phyloP scores from a whole-genome alignment of 2,888 invertebrate species.

The Lasioglossum figueresi region DNA sequence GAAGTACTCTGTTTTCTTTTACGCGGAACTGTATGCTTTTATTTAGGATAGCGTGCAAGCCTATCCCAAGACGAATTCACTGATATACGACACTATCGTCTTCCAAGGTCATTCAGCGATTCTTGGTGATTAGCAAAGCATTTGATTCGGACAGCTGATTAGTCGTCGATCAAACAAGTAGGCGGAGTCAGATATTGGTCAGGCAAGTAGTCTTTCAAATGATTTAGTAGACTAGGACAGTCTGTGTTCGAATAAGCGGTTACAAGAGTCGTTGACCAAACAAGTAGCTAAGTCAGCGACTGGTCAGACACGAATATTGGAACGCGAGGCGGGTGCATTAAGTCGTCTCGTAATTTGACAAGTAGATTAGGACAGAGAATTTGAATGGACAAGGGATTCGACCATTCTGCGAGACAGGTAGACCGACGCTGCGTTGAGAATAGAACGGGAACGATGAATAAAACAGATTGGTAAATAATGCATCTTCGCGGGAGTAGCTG shows the following conservation, averaged over 20 bases:
- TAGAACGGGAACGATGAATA: neutral
- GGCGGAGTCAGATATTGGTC: neutral
- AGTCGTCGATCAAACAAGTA: neutral
- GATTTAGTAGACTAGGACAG: too few relatives aligned
- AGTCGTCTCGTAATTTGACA: neutral
- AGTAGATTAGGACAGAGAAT: neutral
- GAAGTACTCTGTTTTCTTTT: too few relatives aligned
- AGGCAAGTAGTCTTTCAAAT: neutral
- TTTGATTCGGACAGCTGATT: too few relatives aligned
- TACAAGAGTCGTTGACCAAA: neutral
- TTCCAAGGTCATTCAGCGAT: too few relatives aligned
- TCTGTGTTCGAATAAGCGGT: neutral
- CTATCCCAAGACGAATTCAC: too few relatives aligned
- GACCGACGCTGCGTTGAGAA: neutral
- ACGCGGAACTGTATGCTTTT: too few relatives aligned
- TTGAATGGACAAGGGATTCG: neutral
- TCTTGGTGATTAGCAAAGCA: too few relatives aligned
- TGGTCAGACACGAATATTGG: neutral
- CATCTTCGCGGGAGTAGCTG: neutral
- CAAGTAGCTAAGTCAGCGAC: neutral
- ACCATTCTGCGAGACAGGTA: neutral
- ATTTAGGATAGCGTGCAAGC: too few relatives aligned
- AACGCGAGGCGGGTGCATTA: neutral
- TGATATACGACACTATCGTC: too few relatives aligned
- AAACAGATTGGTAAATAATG: slow-evolving; percentile 1